Evolutionary conservation across 2,797 vertebrate genomes (phyloP), one percentile per base, ranked within the genome.

Genomic region (Erpetoichthys calabaricus): DNA sequence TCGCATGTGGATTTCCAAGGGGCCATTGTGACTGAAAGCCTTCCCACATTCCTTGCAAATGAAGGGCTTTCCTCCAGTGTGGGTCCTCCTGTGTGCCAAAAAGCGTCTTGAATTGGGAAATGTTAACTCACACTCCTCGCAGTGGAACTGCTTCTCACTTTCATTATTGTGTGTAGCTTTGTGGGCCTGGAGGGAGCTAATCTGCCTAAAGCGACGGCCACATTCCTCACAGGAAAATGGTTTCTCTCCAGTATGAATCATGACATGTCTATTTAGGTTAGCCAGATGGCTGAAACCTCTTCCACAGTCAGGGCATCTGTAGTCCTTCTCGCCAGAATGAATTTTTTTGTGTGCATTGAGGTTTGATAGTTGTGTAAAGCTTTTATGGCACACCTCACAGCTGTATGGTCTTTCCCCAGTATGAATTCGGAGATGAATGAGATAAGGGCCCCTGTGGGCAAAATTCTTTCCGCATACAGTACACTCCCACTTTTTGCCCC

Each of bases 131-230:
- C n/a, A n/a, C n/a, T n/a, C n/a, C n/a, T n/a, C n/a, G n/a, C n/a
- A n/a, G n/a, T n/a, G n/a, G n/a, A n/a, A n/a, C n/a, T n/a, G n/a
- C n/a, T n/a, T n/a, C n/a, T n/a, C n/a, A n/a, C n/a, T n/a, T n/a
- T n/a, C n/a, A n/a, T n/a, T n/a, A n/a, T n/a, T n/a, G 70, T 84
- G 79, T 25, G 66, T 75, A 8, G 64, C 66, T 56, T 64, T 68
- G 72, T 87, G 86, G 63, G 82, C 84, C 65, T 81, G 80, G 59
- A 87, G 66, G 59, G 87, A 84, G 60, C 84, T 82, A 6, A 70
- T 68, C 60, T 82, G 78, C 47, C 82, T 64, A 64, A 86, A 87
- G 69, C 86, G 69, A 64, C 80, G 79, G 65, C 82, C 45, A 45
- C 85, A 5, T 9, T 51, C 50, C 50, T 25, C 50, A 9, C 8